Conservation (phyloP, 2,888 invertebrate species). For the Agelastica alni region DNA sequence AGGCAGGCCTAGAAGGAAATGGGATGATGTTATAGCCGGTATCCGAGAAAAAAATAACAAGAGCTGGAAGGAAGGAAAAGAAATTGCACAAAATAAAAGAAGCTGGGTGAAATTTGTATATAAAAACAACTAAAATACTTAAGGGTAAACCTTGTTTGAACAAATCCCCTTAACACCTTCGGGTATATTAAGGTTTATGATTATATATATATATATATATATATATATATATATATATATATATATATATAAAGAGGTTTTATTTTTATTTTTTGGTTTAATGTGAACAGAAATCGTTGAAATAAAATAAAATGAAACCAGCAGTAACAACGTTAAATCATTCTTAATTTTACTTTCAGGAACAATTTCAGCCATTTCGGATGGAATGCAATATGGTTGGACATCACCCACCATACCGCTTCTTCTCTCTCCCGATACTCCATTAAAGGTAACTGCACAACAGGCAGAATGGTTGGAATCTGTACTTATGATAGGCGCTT, state of each 20-base stretch:
- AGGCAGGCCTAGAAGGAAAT: too few species aligned
- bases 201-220: neutral
- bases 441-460: conserved; percentile 43
- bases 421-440: conserved; percentile 43
- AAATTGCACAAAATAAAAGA: too few species aligned
- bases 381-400: conserved; percentile 57
- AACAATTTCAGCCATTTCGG: conserved; percentile 53
- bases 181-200: neutral
- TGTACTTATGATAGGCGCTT: conserved; percentile 45
- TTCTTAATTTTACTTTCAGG: conserved; percentile 42
- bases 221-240: neutral
- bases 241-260: neutral
- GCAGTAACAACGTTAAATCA: neutral
- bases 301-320: neutral
- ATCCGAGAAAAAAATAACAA: too few species aligned
- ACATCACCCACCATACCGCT: conserved; percentile 53
- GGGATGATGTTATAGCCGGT: too few species aligned
- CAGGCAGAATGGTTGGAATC: conserved; percentile 48
- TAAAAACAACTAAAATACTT: too few species aligned
- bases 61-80: too few species aligned
- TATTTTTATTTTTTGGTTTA: neutral
- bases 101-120: too few species aligned
- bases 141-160: too few species aligned
- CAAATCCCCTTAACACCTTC: too few species aligned
- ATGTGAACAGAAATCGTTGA: neutral